Evolutionary conservation across 2,797 vertebrate genomes (phyloP).

Genomic region (Myotis planiceps): DNA sequence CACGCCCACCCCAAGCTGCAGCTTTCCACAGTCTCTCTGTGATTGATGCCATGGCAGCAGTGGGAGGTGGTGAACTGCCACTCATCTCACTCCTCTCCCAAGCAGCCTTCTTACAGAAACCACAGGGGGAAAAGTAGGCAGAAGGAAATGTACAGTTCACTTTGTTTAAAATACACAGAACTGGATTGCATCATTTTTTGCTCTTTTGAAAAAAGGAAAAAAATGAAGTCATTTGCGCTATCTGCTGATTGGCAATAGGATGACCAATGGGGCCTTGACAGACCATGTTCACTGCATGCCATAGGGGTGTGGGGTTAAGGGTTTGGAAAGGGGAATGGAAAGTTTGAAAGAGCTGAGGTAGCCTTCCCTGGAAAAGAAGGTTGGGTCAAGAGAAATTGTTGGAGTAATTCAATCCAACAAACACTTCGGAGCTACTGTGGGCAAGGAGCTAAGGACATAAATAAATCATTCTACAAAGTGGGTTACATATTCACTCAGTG

Average conservation of each 20-base stretch:
- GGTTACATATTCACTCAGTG: neutral
- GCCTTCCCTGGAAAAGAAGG: neutral
- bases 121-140: neutral
- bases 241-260: neutral
- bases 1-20: neutral
- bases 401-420: neutral
- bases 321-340: no score
- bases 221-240: neutral
- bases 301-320: neutral
- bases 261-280: neutral
- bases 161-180: constrained; percentile 9
- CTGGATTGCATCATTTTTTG: neutral
- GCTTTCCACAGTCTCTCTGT: neutral
- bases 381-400: neutral
- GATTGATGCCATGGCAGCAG: neutral
- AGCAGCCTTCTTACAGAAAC: constrained; percentile 21
- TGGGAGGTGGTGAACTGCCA: constrained; percentile 12
- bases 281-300: neutral
- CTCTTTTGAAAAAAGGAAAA: neutral
- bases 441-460: neutral
- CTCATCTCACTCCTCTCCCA: neutral
- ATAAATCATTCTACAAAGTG: neutral
- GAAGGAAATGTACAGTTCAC: neutral
- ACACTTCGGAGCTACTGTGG: neutral
- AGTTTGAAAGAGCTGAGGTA: neutral